A percentile compares a stretch with the other conserved stretches of the same genome.
phyloP scores from a whole-genome alignment of 1,140 invertebrate genomes.

The Plutomurus gul region DNA sequence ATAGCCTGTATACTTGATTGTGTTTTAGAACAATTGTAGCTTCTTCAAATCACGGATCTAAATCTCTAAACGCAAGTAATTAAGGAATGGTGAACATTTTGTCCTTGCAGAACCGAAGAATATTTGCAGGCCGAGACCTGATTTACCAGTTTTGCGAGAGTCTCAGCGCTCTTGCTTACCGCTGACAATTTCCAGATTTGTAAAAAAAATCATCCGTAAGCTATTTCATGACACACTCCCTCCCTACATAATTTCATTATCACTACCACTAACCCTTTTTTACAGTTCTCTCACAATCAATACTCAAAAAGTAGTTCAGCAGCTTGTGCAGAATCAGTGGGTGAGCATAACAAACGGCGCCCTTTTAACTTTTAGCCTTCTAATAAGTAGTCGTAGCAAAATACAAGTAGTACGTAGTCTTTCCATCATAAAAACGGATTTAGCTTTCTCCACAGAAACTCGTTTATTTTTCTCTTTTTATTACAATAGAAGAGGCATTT shows the following conservation, averaged over 20 bases:
- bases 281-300: neutral
- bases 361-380: neutral
- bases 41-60: neutral
- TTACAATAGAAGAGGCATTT: too few species aligned
- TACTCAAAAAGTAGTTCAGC: neutral
- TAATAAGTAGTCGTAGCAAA: neutral
- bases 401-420: too few species aligned
- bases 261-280: slow-evolving; percentile 22
- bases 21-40: neutral
- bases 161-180: slow-evolving; percentile 13
- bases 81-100: slow-evolving; percentile 29
- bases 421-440: too few species aligned
- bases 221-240: slow-evolving; percentile 15
- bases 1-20: neutral
- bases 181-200: too few species aligned
- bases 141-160: slow-evolving; percentile 11
- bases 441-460: too few species aligned
- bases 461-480: too few species aligned
- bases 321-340: too few species aligned
- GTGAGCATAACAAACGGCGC: too few species aligned
- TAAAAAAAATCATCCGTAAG: slow-evolving; percentile 22
- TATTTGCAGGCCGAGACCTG: slow-evolving; percentile 24
- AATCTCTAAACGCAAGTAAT: neutral
- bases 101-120: slow-evolving; percentile 22
- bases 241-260: neutral